Evolutionary conservation across 2,888 invertebrate genomes (phyloP), one percentile per base, ranked within the genome.

Genomic region (Agrotis ipsilon): DNA sequence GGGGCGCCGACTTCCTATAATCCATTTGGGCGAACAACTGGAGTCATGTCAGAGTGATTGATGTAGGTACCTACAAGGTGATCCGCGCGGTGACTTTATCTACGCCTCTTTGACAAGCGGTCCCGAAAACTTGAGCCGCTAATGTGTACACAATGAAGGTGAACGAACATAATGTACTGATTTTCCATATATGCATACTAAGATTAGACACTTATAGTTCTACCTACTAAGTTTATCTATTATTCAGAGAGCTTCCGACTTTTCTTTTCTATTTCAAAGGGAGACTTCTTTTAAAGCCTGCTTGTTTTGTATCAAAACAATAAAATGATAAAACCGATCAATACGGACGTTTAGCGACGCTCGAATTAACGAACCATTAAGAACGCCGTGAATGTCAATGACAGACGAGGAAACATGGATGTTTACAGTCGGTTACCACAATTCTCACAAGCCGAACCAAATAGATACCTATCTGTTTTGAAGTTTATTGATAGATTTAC

Each of bases 11-110:
- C 94, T 94, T 93, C 92, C 94, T 93, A 94, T 95, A 96, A 96
- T 95, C 96, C 94, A 95, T 96, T 96, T 93, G 92, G 93, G 92
- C 92, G 93, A 94, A 94, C 94, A 94, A 94, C 94, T 93, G 92
- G 89, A 94, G 93, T 94, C 94, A 93, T 93, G 96, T 95, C 94
- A 93, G 88, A 87, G 92, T 96, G 96, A 96, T 96, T 95, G 95
- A 95, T 96, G 94, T 92, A 91, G 90, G 90, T 89, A 88, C 87
- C 86, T 88, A 90, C 89, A 85, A 89, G 91, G 90, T 91, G 91
- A 92, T 92, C 90, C 91, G 86, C 85, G 86, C 89, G 89, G 91
- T 87, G 92, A 94, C 93, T 94, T 93, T 94, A 94, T 94, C 93
- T 92, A 90, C 88, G 88, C 89, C 86, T 87, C 90, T 91, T 90